phyloP scores from a whole-genome alignment of 2,888 invertebrate species.

The Agrotis clavis region DNA sequence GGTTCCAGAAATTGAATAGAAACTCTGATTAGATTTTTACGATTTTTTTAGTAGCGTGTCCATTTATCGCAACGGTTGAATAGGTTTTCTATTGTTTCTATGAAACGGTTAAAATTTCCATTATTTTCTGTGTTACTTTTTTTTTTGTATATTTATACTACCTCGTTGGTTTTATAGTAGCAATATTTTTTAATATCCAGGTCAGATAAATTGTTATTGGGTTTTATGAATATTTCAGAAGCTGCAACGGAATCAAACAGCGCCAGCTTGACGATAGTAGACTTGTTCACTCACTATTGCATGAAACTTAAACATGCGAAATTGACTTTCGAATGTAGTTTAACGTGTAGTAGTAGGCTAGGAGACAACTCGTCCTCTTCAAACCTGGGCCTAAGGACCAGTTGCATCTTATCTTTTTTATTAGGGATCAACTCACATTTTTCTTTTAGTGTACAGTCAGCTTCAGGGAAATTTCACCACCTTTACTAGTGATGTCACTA shows the following conservation, averaged over 20 bases:
- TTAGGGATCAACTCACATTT: too few relatives aligned
- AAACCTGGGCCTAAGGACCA: too few relatives aligned
- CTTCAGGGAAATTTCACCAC: too few relatives aligned
- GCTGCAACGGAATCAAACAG: too few relatives aligned
- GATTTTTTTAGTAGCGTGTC: conserved; percentile 8
- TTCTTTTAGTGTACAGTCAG: too few relatives aligned
- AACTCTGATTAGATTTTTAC: conserved; percentile 23
- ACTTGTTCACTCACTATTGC: too few relatives aligned
- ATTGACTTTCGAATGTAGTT: not conserved
- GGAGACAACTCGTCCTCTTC: too few relatives aligned
- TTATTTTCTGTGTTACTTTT: conserved; percentile 1
- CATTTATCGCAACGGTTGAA: conserved; percentile 18
- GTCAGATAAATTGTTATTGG: not conserved
- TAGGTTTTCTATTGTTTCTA: conserved; percentile 14
- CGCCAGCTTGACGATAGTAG: not conserved
- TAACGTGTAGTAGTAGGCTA: too few relatives aligned
- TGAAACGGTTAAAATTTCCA: conserved; percentile 13
- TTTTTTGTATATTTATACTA: not conserved
- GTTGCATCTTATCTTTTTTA: too few relatives aligned
- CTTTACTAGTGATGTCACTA: too few relatives aligned
- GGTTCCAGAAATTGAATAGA: conserved; percentile 7
- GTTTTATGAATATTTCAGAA: not conserved
- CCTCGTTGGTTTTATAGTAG: not conserved
- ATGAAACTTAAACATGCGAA: not conserved
- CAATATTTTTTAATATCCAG: not conserved